Evolutionary conservation across 2,888 invertebrate species (phyloP).

Genomic region (Drosophila putrida): DNA sequence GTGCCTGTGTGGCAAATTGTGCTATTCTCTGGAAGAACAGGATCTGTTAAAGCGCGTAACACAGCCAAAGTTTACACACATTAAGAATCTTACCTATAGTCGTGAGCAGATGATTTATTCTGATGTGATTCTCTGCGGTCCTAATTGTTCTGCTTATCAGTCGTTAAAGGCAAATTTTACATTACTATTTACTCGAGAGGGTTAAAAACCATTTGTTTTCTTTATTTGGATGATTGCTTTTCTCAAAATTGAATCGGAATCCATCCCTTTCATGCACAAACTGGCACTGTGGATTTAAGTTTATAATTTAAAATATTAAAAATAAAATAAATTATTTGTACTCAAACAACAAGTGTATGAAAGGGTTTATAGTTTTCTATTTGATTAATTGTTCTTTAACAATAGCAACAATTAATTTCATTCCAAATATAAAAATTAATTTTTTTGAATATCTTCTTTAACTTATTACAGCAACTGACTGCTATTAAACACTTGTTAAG

Average conservation of each 20-base stretch:
- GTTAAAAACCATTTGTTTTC: not conserved
- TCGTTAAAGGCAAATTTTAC: conserved; percentile 39
- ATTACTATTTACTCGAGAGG: conserved; percentile 22
- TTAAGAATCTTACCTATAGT: conserved; percentile 83
- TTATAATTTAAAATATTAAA: no score
- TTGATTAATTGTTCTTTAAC: not conserved
- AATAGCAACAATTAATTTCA: conserved; percentile 8
- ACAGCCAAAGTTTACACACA: conserved; percentile 79
- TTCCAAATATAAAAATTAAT: conserved; percentile 11
- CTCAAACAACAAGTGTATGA: no score
- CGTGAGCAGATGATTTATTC: conserved; percentile 84
- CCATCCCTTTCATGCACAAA: no score
- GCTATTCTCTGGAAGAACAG: conserved; percentile 69
- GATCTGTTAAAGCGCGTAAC: conserved; percentile 77
- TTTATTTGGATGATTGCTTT: not conserved
- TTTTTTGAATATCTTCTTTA: not conserved
- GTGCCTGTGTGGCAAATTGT: conserved; percentile 83
- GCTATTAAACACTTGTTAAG: conserved; percentile 13
- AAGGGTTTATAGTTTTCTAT: not conserved
- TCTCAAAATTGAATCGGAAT: not conserved
- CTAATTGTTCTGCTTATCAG: conserved; percentile 64
- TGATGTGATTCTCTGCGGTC: conserved; percentile 83
- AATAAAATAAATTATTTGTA: no score
- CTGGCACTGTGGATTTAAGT: no score
- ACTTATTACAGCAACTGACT: conserved; percentile 7